Evolutionary conservation across 2,888 invertebrate genomes (phyloP), one percentile per base, ranked within the genome.

Genomic region (Aphodius granarius): DNA sequence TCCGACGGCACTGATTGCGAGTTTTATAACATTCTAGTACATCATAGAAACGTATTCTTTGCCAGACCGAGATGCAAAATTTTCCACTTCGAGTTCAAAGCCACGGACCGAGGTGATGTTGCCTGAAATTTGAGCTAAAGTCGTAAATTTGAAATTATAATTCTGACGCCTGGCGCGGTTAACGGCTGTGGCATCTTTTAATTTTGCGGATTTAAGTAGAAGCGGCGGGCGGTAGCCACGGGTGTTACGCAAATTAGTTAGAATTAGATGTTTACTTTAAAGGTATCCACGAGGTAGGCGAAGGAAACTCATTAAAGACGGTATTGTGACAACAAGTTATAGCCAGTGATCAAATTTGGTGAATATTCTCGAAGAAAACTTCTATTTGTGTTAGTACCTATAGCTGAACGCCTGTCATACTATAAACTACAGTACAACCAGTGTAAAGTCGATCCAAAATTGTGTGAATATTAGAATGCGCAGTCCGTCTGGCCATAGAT

Each of bases 1-100:
- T 68, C 68, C 21, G 22, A 20, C 21, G 68, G 68, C 20, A 20
- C 68, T 68, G 20, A 68, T 68, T 68, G 68, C 21, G 68, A 21
- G 2, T 68, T 68, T 68, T 68, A 68, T 68, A 22, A 21, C 22
- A 22, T 68, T 21, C 22, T 68, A 20, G 68, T n/a, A 68, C 22
- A 68, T 22, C 43, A 43, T 43, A 43, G 43, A 43, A 43, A 43
- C 43, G 43, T 13, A 43, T 43, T 43, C 6, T 1, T 43, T 43
- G 43, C 43, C 43, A 13, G 43, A 43, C 43, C 19, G 20, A 13
- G 66, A 66, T 16, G 0, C 66, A 16, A 17, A 66, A 66, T 16
- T 13, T 66, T 66, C 43, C 43, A 43, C 13, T 43, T 43, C 13
- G 43, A 43, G 43, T 43, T 43, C 43, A 43, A 43, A 43, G 43